Conservation (phyloP, 2,888 invertebrate genomes). For the Argynnis bischoffii region DNA sequence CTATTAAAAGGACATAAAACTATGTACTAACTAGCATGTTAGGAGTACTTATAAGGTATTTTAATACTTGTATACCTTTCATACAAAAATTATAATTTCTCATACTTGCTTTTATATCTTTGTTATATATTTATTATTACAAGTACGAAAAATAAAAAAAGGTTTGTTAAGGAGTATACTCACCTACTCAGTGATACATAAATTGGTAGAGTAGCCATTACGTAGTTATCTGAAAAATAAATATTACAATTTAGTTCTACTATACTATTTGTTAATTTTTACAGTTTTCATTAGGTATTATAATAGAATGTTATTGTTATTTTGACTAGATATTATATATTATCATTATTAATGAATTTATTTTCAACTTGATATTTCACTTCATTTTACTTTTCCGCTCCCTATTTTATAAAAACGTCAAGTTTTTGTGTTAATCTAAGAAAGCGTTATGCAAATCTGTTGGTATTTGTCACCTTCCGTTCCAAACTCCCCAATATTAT, state of each 20-base stretch:
- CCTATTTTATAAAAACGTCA: too few relatives aligned
- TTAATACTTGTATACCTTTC: not conserved
- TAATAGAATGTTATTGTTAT: too few relatives aligned
- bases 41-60: not conserved
- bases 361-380: too few relatives aligned
- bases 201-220: slow-evolving; percentile 73
- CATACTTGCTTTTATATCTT: not conserved
- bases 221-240: slow-evolving; percentile 22
- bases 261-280: too few relatives aligned
- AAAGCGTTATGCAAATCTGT: too few relatives aligned
- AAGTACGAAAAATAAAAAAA: not conserved
- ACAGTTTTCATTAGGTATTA: too few relatives aligned
- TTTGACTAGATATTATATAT: too few relatives aligned
- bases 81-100: not conserved
- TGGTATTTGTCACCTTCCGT: not conserved
- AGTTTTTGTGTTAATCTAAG: too few relatives aligned
- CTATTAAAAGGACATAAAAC: slow-evolving; percentile 49
- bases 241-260: slow-evolving; percentile 14
- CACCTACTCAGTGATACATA: slow-evolving; percentile 74
- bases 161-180: slow-evolving; percentile 18
- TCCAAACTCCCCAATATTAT: too few relatives aligned
- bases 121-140: not conserved
- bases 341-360: too few relatives aligned
- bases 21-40: slow-evolving; percentile 26
- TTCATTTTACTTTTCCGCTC: too few relatives aligned